phyloP scores from a whole-genome alignment of 2,113 vertebrate species.

The Maccullochella peelii region DNA sequence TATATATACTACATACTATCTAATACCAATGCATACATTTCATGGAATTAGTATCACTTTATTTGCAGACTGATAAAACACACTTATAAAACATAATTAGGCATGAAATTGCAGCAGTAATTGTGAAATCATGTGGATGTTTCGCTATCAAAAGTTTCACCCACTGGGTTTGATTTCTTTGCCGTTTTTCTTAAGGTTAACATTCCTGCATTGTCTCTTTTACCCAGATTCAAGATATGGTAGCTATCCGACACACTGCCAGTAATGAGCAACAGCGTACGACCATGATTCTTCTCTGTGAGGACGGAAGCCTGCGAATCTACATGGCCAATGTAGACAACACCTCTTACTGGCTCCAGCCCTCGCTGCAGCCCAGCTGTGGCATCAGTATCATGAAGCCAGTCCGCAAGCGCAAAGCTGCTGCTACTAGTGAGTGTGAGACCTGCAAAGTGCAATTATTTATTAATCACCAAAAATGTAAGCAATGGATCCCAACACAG shows the following conservation, averaged over 20 bases:
- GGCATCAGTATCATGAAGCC: constrained; percentile 98
- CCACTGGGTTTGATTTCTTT: not conserved
- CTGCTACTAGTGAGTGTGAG: constrained; percentile 89
- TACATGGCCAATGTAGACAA: constrained; percentile 99
- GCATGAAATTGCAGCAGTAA: not conserved
- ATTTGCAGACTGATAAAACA: not conserved
- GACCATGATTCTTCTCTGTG: constrained; percentile 98
- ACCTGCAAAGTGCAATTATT: not conserved
- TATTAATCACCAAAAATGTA: not conserved
- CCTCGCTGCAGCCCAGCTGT: constrained; percentile 95
- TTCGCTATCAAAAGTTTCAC: not conserved
- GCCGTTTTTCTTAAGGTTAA: constrained; percentile 2
- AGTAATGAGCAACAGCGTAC: constrained; percentile 98
- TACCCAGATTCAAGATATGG: constrained; percentile 97
- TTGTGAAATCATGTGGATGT: not conserved
- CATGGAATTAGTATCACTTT: not conserved
- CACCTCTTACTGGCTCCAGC: constrained; percentile 98
- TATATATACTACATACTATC: not conserved
- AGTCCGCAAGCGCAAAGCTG: constrained; percentile 94
- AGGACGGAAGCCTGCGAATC: constrained; percentile 98
- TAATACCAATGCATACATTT: not conserved
- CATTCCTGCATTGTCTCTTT: not conserved
- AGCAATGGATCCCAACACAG: not conserved
- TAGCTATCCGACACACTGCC: constrained; percentile 96
- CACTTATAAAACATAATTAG: not conserved